phyloP scores from a whole-genome alignment of 2,888 invertebrate genomes.

The Yponomeuta cagnagella region DNA sequence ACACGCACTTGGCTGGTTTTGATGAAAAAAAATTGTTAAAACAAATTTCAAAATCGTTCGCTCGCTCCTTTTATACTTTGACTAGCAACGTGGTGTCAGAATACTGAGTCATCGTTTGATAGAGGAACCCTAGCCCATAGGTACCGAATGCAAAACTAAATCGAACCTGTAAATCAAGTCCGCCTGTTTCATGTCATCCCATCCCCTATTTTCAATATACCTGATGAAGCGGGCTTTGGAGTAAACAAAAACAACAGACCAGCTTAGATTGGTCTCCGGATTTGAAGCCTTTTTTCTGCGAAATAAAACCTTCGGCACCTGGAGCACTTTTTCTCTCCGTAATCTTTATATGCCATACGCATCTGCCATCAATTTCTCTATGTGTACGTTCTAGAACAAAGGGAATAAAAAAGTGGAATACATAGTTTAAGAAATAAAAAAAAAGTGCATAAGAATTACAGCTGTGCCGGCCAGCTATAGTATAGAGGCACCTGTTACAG shows the following conservation, averaged over 20 bases:
- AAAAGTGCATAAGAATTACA: too few relatives aligned
- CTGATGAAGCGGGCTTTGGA: conserved; percentile 38
- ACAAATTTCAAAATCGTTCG: too few relatives aligned
- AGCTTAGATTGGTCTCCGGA: neutral
- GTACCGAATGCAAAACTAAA: conserved; percentile 52
- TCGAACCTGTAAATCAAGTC: conserved; percentile 62
- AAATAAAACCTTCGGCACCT: neutral
- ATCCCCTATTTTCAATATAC: conserved; percentile 38
- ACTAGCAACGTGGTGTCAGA: too few relatives aligned
- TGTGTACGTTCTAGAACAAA: too few relatives aligned
- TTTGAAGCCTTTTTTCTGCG: neutral
- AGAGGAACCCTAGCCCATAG: conserved; percentile 16
- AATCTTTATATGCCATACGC: neutral
- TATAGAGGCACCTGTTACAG: too few relatives aligned
- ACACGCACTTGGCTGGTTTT: too few relatives aligned
- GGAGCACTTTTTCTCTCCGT: neutral
- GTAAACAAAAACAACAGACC: conserved; percentile 1
- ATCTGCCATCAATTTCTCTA: neutral
- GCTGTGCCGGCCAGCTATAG: too few relatives aligned
- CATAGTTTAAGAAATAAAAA: too few relatives aligned
- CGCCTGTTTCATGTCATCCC: conserved; percentile 52
- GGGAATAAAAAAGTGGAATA: too few relatives aligned
- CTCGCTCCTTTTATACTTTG: too few relatives aligned
- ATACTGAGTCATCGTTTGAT: neutral
- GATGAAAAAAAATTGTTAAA: too few relatives aligned